A percentile compares a stretch with the other conserved stretches of the same genome.
Conservation (phyloP, 2,888 invertebrate genomes). For the Drosophila tanythrix region DNA sequence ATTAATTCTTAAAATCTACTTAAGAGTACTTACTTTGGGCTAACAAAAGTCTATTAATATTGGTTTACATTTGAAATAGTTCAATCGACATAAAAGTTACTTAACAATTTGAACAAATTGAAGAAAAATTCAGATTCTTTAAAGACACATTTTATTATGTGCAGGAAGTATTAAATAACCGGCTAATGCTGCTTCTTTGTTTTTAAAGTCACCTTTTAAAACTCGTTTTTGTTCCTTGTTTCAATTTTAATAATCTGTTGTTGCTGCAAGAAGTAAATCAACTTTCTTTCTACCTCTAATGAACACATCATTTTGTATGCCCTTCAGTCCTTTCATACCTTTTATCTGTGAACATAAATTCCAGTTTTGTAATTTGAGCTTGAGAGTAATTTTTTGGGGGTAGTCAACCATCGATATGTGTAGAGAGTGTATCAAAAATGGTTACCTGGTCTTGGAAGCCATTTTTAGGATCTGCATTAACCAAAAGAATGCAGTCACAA, state of each 20-base stretch:
- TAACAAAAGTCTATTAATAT: neutral
- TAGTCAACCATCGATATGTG: constrained; percentile 26
- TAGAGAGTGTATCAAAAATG: constrained; percentile 38
- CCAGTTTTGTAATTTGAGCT: constrained; percentile 8
- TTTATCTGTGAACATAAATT: neutral
- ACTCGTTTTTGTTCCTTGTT: neutral
- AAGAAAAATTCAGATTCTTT: neutral
- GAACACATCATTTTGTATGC: constrained; percentile 48
- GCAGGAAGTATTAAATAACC: constrained; percentile 12
- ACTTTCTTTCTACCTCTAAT: constrained; percentile 40
- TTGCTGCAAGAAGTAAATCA: constrained; percentile 16
- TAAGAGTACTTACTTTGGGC: neutral
- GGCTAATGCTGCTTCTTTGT: neutral
- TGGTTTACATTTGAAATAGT: neutral
- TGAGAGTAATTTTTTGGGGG: neutral
- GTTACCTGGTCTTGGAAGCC: constrained; percentile 43
- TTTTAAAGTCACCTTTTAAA: neutral
- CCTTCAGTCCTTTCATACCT: neutral
- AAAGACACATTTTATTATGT: neutral
- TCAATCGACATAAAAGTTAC: neutral
- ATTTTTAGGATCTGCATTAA: constrained; percentile 58
- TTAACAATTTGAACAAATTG: neutral
- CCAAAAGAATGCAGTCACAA: constrained; percentile 35
- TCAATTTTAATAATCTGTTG: constrained; percentile 24
- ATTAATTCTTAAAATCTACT: neutral